phyloP scores from a whole-genome alignment of 2,113 vertebrate species.

The Patagioenas fasciata region DNA sequence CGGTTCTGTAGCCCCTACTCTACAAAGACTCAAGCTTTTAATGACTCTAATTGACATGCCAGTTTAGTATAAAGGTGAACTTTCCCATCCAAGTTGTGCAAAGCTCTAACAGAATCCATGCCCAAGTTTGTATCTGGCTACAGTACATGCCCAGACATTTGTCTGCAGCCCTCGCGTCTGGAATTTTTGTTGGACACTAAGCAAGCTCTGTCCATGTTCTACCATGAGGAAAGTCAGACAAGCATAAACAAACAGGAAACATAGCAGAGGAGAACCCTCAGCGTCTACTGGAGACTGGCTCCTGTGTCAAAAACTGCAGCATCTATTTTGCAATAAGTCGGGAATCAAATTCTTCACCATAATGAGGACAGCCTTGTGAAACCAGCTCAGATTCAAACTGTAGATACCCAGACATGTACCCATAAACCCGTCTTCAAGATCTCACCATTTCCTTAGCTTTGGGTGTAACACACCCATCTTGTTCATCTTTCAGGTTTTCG shows the following conservation, averaged over 20 bases:
- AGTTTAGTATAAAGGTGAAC: slow-evolving; percentile 24
- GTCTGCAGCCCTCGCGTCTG: slow-evolving; percentile 11
- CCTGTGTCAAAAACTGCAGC: background rate
- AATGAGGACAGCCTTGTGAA: background rate
- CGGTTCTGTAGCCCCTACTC: background rate
- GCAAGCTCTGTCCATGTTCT: slow-evolving; percentile 13
- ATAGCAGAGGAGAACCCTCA: slow-evolving; percentile 6
- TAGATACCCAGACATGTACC: background rate
- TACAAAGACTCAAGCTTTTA: background rate
- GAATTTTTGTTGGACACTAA: slow-evolving; percentile 38
- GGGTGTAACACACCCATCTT: background rate
- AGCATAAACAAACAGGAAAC: slow-evolving; percentile 43
- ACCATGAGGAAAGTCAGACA: slow-evolving; percentile 29
- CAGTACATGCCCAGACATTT: slow-evolving; percentile 49
- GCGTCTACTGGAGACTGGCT: slow-evolving; percentile 29
- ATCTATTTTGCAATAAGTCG: background rate
- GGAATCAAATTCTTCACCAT: slow-evolving; percentile 13
- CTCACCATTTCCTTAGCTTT: background rate
- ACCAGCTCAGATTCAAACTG: background rate
- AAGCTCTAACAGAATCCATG: slow-evolving; percentile 49
- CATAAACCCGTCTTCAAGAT: background rate
- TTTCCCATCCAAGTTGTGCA: background rate
- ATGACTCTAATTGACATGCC: background rate
- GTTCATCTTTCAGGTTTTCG: background rate
- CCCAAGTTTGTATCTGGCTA: slow-evolving; percentile 24